Evolutionary conservation across 1,140 invertebrate species (phyloP), one percentile per base, ranked within the genome.

Genomic region (Dreissena rostriformis): DNA sequence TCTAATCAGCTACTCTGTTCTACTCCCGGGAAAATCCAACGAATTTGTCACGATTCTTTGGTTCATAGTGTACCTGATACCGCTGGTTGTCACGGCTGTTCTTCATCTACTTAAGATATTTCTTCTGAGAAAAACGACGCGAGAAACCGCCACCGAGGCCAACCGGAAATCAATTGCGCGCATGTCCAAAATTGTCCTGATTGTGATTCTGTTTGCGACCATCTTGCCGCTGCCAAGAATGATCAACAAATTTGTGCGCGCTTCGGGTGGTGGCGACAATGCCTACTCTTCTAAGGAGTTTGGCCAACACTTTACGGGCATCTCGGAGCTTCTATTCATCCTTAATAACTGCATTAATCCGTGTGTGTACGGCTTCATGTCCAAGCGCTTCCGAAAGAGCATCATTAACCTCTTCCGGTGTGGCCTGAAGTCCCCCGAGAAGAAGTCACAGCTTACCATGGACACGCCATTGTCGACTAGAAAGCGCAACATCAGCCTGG

Each of bases 41-140:
- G 80, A 82, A 49, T 82, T 73, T 82, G 72, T 82, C n/a, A 74
- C 75, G n/a, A 65, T 67, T 19, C 57, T 55, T 29, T 82, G 80
- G 80, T 74, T 75, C 4, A 67, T 71, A 1, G 80, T 82, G 17
- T 82, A 82, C 53, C 65, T 82, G 1, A 74, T 82, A 29, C 80
- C 80, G 26, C 51, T 82, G 5, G 24, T 67, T n/a, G 70, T 82
- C 19, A 82, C 80, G 0, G 65, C 52, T 39, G 57, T 75, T 2
- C 70, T 82, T 19, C 80, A 82, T 66, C 49, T 39, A 0, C 8
- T 82, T 24, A 82, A 82, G 68, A 29, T 82, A 28, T 74, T 55
- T 22, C 15, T 26, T 5, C 26, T 82, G 8, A 82, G 53, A 19
- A 82, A 52, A 26, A n/a, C 65, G 1, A 75, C 63, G 0, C 74